Conservation (phyloP, 2,888 invertebrate genomes). For the Branchellion lobata region DNA sequence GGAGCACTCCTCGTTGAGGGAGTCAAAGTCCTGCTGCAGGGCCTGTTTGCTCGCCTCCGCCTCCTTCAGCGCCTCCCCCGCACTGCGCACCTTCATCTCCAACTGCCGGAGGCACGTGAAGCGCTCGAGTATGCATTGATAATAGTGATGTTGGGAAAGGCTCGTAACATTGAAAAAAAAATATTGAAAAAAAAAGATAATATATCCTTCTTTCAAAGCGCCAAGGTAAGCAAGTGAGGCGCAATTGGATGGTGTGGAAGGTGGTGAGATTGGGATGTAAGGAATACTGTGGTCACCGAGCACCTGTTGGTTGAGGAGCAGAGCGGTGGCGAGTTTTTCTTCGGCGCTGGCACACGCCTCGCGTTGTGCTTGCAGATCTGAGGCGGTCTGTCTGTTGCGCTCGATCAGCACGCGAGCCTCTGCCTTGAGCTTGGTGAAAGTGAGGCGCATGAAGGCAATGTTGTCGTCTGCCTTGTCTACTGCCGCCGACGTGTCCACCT, state of each 20-base stretch:
- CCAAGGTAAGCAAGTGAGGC: too few relatives aligned
- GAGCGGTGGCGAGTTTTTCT: constrained; percentile 84
- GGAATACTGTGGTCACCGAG: too few relatives aligned
- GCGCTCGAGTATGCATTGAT: neutral
- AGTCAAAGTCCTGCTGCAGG: constrained; percentile 89
- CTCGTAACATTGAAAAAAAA: neutral
- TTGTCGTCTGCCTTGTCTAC: constrained; percentile 81
- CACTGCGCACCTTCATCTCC: constrained; percentile 90
- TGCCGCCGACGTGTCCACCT: constrained; percentile 18
- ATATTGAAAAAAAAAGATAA: neutral
- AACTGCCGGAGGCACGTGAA: constrained; percentile 64
- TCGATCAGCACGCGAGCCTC: constrained; percentile 90
- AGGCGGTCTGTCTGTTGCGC: constrained; percentile 81
- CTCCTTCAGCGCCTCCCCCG: constrained; percentile 90
- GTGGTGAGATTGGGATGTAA: too few relatives aligned
- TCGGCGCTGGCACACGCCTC: constrained; percentile 89
- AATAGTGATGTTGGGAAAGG: neutral
- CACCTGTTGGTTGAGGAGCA: constrained; percentile 82
- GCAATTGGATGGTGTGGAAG: too few relatives aligned
- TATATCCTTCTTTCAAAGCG: neutral
- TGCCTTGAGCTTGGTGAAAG: constrained; percentile 97
- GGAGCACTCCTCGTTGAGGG: constrained; percentile 87
- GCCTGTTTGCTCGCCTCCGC: constrained; percentile 88
- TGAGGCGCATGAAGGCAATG: constrained; percentile 92
- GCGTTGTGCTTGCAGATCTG: constrained; percentile 78